Conservation (phyloP, 1,140 invertebrate genomes). For the Tribolium castaneum region DNA sequence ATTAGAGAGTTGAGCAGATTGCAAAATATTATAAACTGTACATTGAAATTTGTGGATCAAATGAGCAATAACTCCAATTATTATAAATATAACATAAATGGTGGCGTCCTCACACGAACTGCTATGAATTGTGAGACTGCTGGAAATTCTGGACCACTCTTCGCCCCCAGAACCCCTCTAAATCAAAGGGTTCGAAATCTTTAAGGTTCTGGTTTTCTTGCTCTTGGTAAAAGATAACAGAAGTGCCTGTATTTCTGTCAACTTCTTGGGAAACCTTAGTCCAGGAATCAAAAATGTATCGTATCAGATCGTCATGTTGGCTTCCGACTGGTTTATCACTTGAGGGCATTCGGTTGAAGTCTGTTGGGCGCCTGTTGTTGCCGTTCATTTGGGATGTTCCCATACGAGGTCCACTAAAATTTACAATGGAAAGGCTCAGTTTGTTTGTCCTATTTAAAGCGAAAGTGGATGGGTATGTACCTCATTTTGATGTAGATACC, state of each 20-base stretch:
- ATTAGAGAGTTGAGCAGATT: neutral
- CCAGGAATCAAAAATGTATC: conserved; percentile 62
- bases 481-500: neutral
- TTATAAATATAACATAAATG: conserved; percentile 6
- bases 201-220: conserved; percentile 53
- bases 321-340: conserved; percentile 52
- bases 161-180: conserved; percentile 70
- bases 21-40: neutral
- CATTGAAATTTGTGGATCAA: neutral
- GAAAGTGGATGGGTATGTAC: neutral
- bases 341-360: conserved; percentile 48
- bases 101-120: neutral
- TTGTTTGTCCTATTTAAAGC: no score
- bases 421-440: neutral
- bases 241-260: conserved; percentile 52
- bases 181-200: conserved; percentile 72
- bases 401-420: conserved; percentile 59
- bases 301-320: conserved; percentile 63
- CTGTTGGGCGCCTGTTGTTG: conserved; percentile 51
- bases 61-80: neutral
- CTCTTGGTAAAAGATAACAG: conserved; percentile 60
- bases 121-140: conserved; percentile 35
- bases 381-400: conserved; percentile 58
- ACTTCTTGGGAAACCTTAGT: conserved; percentile 60
- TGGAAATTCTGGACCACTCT: conserved; percentile 65